phyloP scores from a whole-genome alignment of 2,113 vertebrate species.

The Lepidothrix coronata region DNA sequence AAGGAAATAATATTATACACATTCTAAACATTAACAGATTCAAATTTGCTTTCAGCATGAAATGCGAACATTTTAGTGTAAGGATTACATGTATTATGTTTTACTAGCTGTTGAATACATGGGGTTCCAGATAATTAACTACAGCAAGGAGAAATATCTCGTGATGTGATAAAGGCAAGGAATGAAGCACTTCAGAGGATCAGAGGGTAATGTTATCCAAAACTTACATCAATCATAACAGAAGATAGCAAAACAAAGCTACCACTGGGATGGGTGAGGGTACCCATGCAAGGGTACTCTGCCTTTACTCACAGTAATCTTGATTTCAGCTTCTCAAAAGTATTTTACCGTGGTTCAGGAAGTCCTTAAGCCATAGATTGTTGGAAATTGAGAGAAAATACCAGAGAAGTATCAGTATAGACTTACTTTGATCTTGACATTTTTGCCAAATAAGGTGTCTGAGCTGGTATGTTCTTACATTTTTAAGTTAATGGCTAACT shows the following conservation, averaged over 20 bases:
- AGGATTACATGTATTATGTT: background rate
- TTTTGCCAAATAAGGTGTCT: background rate
- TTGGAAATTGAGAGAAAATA: background rate
- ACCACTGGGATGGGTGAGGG: background rate
- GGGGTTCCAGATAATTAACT: background rate
- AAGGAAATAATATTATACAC: background rate
- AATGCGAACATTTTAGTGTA: background rate
- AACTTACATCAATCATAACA: background rate
- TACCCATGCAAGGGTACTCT: background rate
- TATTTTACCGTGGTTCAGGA: background rate
- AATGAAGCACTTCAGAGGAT: background rate
- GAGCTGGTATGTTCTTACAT: background rate
- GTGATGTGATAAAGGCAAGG: background rate
- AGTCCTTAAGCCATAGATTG: background rate
- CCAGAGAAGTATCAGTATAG: background rate
- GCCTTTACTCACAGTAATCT: background rate
- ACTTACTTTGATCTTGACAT: background rate
- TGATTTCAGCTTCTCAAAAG: background rate
- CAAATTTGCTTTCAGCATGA: background rate
- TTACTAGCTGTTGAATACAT: background rate
- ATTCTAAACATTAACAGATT: background rate
- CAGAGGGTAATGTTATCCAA: background rate
- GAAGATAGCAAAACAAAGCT: background rate
- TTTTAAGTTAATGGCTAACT: background rate
- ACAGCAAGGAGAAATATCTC: background rate